These are phyloP conservation scores for Umimayanthus kanabou DNA, from an alignment of 92 coral and sea anemone genomes.

Conservation along the genomic window DNA sequence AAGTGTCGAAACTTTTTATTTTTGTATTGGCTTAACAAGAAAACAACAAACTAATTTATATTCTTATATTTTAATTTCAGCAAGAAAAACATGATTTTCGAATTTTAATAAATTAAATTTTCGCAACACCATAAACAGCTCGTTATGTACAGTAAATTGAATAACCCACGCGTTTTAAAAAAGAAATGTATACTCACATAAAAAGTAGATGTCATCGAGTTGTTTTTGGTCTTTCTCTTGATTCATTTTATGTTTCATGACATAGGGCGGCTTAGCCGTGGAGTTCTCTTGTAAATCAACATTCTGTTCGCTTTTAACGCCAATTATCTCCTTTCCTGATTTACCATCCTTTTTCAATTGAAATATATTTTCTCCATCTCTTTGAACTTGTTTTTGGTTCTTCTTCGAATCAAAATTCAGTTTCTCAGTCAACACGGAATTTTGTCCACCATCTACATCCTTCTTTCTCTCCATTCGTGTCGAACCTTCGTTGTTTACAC, in stretches of 20 bases:
- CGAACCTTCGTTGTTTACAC: not conserved
- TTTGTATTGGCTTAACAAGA: not conserved
- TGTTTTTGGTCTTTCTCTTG: constrained; percentile 15
- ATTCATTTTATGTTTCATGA: constrained; percentile 39
- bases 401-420: constrained; percentile 19
- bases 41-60: not conserved
- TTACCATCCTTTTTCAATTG: constrained; percentile 8
- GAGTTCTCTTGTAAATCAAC: constrained; percentile 14
- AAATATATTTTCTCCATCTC: constrained; percentile 17
- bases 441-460: not conserved
- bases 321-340: constrained; percentile 7
- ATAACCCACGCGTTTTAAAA: constrained; percentile 30
- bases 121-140: not conserved
- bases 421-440: constrained; percentile 15
- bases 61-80: not conserved
- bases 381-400: not conserved
- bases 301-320: constrained; percentile 4
- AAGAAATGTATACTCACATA: constrained; percentile 33
- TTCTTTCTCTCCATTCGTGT: not conserved
- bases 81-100: not conserved
- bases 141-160: not conserved
- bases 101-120: constrained; percentile 15
- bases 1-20: not conserved
- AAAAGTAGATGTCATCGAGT: constrained; percentile 37
- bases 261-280: constrained; percentile 39